Percentiles rank a stretch among this genome's conserved stretches.
Conservation (phyloP, 1,140 invertebrate genomes). For the Melitaea cinxia region DNA sequence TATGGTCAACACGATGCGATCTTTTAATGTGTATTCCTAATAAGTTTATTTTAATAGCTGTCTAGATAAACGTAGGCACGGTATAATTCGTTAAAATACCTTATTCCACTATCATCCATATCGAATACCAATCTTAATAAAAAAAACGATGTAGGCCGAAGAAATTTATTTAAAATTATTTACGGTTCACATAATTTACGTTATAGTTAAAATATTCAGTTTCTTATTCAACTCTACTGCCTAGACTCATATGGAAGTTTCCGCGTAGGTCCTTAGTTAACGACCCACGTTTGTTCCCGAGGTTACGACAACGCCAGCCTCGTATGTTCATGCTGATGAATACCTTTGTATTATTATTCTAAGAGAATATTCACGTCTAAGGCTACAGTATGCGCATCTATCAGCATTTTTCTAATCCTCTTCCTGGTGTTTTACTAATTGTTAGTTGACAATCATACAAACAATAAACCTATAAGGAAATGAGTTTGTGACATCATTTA, state of each 20-base stretch:
- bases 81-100: slow-evolving; percentile 5
- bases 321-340: slow-evolving; percentile 48
- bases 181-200: neutral
- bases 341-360: slow-evolving; percentile 64
- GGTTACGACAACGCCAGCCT: slow-evolving; percentile 47
- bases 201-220: slow-evolving; percentile 9
- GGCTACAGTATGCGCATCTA: slow-evolving; percentile 44
- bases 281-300: slow-evolving; percentile 67
- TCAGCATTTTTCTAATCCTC: slow-evolving; percentile 28
- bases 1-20: slow-evolving; percentile 11
- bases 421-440: slow-evolving; percentile 42
- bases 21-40: slow-evolving; percentile 9
- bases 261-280: slow-evolving; percentile 68
- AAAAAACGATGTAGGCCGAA: neutral
- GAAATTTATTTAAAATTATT: slow-evolving; percentile 2
- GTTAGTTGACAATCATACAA: slow-evolving; percentile 1
- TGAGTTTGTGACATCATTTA: too few relatives aligned
- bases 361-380: slow-evolving; percentile 47
- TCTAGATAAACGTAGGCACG: slow-evolving; percentile 5
- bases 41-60: slow-evolving; percentile 16
- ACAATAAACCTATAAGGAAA: neutral
- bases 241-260: slow-evolving; percentile 52
- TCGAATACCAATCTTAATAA: neutral
- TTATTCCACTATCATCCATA: neutral
- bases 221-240: slow-evolving; percentile 23